Evolutionary conservation across 2,888 invertebrate genomes (phyloP).

Genomic region (Zhengitettix transpicula): DNA sequence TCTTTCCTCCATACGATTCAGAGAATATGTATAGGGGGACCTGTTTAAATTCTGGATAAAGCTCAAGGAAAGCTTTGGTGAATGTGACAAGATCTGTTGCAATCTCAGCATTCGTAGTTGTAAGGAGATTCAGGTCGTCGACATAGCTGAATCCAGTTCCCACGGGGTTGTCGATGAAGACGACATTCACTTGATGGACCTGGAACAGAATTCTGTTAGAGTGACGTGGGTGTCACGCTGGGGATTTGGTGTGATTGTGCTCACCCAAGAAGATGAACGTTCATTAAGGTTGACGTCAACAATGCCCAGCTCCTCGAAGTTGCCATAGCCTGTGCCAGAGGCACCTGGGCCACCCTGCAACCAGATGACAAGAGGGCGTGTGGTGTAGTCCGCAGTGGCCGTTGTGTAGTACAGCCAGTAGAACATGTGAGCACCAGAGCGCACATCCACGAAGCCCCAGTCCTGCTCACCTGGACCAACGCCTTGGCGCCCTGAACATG

Average conservation of each 20-base stretch:
- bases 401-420: constrained; percentile 75
- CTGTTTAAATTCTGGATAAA: constrained; percentile 49
- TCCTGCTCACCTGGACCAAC: constrained; percentile 50
- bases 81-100: constrained; percentile 60
- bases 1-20: constrained; percentile 88
- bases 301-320: constrained; percentile 72
- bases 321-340: constrained; percentile 69
- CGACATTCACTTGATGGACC: constrained; percentile 60
- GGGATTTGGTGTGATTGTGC: constrained; percentile 11
- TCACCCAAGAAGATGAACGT: constrained; percentile 62
- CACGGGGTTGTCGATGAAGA: constrained; percentile 83
- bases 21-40: constrained; percentile 71
- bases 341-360: constrained; percentile 76
- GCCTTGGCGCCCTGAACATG: constrained; percentile 13
- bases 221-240: too few relatives aligned
- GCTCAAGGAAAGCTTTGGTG: constrained; percentile 48
- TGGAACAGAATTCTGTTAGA: constrained; percentile 20
- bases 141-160: constrained; percentile 77
- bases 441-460: constrained; percentile 56
- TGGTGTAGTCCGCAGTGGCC: constrained; percentile 38
- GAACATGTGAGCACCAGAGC: constrained; percentile 64
- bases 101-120: constrained; percentile 43
- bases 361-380: constrained; percentile 71
- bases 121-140: constrained; percentile 31
- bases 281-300: constrained; percentile 45